Percentiles rank a stretch among this genome's conserved stretches.
Evolutionary conservation across 1,140 invertebrate genomes (phyloP).

Genomic region (Tribolium madens): DNA sequence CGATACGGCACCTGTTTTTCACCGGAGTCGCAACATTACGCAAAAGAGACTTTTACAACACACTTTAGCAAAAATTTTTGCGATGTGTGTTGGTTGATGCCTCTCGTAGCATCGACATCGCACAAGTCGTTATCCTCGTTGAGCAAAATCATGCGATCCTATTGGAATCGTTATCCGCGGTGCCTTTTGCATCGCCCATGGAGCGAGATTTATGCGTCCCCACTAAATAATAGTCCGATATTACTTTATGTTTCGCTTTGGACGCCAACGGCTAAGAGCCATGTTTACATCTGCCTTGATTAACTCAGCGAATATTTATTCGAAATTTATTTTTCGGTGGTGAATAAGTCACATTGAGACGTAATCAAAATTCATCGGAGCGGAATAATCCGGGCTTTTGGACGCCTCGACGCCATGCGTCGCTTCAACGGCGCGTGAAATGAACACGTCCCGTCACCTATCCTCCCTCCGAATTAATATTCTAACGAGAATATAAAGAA

Average conservation of each 20-base stretch:
- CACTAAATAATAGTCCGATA: constrained; percentile 59
- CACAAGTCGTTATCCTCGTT: constrained; percentile 10
- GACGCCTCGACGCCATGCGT: constrained; percentile 40
- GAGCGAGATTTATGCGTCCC: constrained; percentile 55
- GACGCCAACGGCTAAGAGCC: constrained; percentile 52
- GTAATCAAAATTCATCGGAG: constrained; percentile 19
- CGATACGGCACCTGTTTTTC: not conserved
- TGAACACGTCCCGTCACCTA: constrained; percentile 21
- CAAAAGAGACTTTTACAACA: not conserved
- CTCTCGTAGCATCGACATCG: not conserved
- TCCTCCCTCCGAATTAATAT: not conserved
- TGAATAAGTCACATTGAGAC: constrained; percentile 11
- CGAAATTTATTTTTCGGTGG: constrained; percentile 6
- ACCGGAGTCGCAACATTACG: not conserved
- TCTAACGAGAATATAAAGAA: constrained; percentile 9
- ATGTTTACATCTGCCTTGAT: constrained; percentile 58
- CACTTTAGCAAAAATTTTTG: no score
- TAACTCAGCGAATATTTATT: constrained; percentile 40
- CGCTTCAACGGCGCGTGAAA: constrained; percentile 40
- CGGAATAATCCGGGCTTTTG: constrained; percentile 29
- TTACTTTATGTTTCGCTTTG: constrained; percentile 56
- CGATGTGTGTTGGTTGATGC: not conserved
- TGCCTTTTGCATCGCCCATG: constrained; percentile 48
- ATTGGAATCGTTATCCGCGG: constrained; percentile 37
- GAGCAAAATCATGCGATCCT: constrained; percentile 21